Evolutionary conservation across 2,888 invertebrate species (phyloP).

Genomic region (Cantharis rufa): DNA sequence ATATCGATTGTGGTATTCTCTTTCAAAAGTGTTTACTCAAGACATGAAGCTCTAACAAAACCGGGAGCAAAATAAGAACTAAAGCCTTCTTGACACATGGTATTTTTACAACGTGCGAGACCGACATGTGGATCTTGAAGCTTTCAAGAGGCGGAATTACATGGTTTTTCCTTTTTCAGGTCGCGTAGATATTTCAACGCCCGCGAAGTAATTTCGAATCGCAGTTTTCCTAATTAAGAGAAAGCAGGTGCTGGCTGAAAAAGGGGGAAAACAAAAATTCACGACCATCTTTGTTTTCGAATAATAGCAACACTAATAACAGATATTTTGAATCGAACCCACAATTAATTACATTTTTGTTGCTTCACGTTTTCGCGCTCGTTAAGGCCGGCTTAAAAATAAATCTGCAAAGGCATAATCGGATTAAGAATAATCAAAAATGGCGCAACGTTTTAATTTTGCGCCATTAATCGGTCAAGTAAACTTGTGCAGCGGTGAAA

Average conservation of each 20-base stretch:
- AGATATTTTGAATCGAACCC: background rate
- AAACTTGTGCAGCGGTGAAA: background rate
- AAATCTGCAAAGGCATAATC: background rate
- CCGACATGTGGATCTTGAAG: conserved; percentile 21
- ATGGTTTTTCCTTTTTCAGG: background rate
- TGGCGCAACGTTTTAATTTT: background rate
- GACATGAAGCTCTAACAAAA: conserved; percentile 18
- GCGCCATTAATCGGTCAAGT: background rate
- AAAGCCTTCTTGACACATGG: conserved; percentile 21
- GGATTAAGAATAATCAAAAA: background rate
- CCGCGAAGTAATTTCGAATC: too few relatives aligned
- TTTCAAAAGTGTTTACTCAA: conserved; percentile 23
- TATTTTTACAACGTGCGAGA: conserved; percentile 28
- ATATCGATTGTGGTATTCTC: conserved; percentile 14
- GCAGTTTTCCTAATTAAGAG: background rate
- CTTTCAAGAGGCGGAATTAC: background rate
- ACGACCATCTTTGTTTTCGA: too few relatives aligned
- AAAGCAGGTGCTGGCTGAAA: too few relatives aligned
- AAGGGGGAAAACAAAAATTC: too few relatives aligned
- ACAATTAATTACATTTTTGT: background rate
- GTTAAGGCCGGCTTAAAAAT: background rate
- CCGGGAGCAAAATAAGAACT: conserved; percentile 4
- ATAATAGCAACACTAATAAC: too few relatives aligned
- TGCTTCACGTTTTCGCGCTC: background rate
- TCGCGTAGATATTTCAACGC: background rate